Evolutionary conservation across 1,140 invertebrate species (phyloP).

Genomic region (Drusus annulatus): DNA sequence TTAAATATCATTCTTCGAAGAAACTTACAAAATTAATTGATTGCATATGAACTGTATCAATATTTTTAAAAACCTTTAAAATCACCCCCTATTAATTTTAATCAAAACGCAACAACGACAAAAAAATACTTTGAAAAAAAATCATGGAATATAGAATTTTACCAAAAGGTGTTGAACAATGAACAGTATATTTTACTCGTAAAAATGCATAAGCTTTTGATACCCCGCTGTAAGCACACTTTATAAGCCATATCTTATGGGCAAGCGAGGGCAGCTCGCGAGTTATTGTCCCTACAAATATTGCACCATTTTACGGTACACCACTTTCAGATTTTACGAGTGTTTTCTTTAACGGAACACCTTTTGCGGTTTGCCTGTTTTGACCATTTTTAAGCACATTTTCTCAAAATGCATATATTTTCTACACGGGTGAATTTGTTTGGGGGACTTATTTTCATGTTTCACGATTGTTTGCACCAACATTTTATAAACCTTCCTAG

Average conservation of each 20-base stretch:
- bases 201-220: conserved; percentile 41
- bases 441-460: too few relatives aligned
- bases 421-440: too few relatives aligned
- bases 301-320: conserved; percentile 9
- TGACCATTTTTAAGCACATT: background rate
- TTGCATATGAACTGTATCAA: too few relatives aligned
- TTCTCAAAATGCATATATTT: too few relatives aligned
- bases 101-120: too few relatives aligned
- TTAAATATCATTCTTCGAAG: too few relatives aligned
- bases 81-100: too few relatives aligned
- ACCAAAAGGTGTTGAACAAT: conserved; percentile 14
- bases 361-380: conserved; percentile 1
- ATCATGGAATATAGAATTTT: background rate
- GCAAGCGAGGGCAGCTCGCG: background rate
- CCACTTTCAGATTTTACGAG: conserved; percentile 10
- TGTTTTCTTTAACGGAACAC: conserved; percentile 28
- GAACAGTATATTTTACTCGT: conserved; percentile 3
- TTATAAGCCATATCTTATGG: conserved; percentile 26
- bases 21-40: too few relatives aligned
- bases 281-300: conserved; percentile 32
- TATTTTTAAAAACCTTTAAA: too few relatives aligned
- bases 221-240: conserved; percentile 5
- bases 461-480: too few relatives aligned
- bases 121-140: background rate
- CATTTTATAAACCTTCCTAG: too few relatives aligned